Evolutionary conservation across 1,140 invertebrate genomes (phyloP).

Genomic region (Megathymus violae): DNA sequence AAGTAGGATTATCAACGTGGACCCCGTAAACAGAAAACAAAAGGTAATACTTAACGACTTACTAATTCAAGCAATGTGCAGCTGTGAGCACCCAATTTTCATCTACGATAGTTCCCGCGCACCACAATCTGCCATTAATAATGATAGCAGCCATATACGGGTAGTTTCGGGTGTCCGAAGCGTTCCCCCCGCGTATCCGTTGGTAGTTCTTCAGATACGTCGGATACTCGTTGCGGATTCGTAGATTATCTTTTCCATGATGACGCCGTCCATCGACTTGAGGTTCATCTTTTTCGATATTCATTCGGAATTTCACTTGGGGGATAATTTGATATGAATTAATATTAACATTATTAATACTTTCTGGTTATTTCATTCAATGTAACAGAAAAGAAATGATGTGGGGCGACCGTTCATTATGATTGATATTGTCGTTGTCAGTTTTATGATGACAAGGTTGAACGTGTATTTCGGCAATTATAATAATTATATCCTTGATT

Average conservation of each 20-base stretch:
- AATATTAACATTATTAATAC: no score
- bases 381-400: no score
- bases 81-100: constrained; percentile 86
- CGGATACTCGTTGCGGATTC: constrained; percentile 54
- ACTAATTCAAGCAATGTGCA: constrained; percentile 85
- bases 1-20: no score
- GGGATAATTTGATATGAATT: no score
- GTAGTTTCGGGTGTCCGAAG: constrained; percentile 61
- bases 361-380: no score
- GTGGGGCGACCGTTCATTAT: no score
- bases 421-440: no score
- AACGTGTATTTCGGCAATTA: no score
- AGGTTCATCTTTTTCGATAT: constrained; percentile 31
- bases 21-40: no score
- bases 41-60: no score
- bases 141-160: constrained; percentile 74
- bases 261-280: constrained; percentile 25
- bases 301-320: constrained; percentile 45
- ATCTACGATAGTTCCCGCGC: constrained; percentile 85
- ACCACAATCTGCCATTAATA: constrained; percentile 76
- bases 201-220: constrained; percentile 37
- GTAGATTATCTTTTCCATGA: constrained; percentile 35
- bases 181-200: constrained; percentile 55
- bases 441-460: no score
- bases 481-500: no score